Conservation (phyloP, 2,888 invertebrate genomes). For the Camptogramma bilineatum region DNA sequence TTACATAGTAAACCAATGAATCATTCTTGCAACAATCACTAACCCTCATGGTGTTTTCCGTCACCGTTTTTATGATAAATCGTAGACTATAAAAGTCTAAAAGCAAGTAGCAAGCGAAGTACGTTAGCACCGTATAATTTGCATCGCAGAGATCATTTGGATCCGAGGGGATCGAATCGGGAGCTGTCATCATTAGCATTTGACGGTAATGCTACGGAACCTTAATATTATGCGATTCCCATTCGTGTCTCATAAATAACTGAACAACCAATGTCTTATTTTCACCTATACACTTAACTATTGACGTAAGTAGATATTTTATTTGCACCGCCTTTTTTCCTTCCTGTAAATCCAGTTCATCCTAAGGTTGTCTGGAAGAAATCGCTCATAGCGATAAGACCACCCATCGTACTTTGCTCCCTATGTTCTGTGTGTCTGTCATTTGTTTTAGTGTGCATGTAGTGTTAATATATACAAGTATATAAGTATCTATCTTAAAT, state of each 20-base stretch:
- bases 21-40: too few relatives aligned
- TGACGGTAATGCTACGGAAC: conserved; percentile 51
- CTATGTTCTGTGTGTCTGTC: too few relatives aligned
- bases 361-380: too few relatives aligned
- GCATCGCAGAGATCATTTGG: conserved; percentile 62
- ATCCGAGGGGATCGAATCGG: conserved; percentile 54
- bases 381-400: too few relatives aligned
- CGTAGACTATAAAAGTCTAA: conserved; percentile 46
- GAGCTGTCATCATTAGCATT: conserved; percentile 59
- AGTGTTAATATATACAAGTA: too few relatives aligned
- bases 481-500: too few relatives aligned
- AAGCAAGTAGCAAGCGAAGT: conserved; percentile 53
- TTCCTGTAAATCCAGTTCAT: too few relatives aligned
- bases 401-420: too few relatives aligned
- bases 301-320: too few relatives aligned
- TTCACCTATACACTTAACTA: not conserved
- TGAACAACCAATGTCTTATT: conserved; percentile 8
- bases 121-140: conserved; percentile 62
- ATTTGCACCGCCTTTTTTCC: too few relatives aligned
- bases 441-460: too few relatives aligned
- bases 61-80: conserved; percentile 20
- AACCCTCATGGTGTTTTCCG: not conserved
- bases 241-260: conserved; percentile 15
- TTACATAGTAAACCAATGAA: too few relatives aligned
- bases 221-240: conserved; percentile 40